Evolutionary conservation across 1,140 invertebrate species (phyloP), one percentile per base, ranked within the genome.

Genomic region (Medauroidea extradentata): DNA sequence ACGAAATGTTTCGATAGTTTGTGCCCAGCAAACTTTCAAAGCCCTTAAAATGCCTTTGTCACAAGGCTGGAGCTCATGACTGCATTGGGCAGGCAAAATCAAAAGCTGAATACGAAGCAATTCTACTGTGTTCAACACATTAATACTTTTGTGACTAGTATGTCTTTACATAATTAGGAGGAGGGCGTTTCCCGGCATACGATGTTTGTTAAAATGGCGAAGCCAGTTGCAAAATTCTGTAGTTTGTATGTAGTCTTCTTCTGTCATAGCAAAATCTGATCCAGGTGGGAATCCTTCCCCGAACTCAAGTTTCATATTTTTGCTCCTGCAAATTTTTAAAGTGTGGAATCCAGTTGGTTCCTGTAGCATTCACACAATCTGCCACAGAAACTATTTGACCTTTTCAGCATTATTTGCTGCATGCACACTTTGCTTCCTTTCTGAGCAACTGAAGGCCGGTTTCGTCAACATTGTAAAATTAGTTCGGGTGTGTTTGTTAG

Each of bases 381-480:
- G 52, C 41, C 3, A 60, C 2, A 29, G 24, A 55, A 13, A 60
- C 42, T 23, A 38, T 60, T 51, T 39, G 46, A 16, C 52, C 21
- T 38, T 56, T 60, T 55, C 52, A 13, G 18, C 52, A 3, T 53
- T 27, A 14, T 46, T 60, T 9, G 42, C 42, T 19, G 18, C 24
- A 42, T 54, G 39, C 1, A 54, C 53, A 8, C 13, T 34, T 60
- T 60, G 34, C 27, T 44, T 25, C 46, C 19, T 60, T 60, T 60
- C 43, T 60, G 41, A 16, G 39, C 19, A 56, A 21, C 23, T 60
- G 59, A 13, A 60, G 19, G 7, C 52, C 59, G 43, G 51, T 44
- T 49, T 60, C 53, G 41, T 60, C 53, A 25, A 55, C 53, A 44
- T 60, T 56, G 11, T 43, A 60, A 27, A 60, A 44, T 13, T 25